Percentiles rank a stretch among this genome's conserved stretches.
Conservation (phyloP, 2,113 vertebrate species). For the Alaudala cheleensis region DNA sequence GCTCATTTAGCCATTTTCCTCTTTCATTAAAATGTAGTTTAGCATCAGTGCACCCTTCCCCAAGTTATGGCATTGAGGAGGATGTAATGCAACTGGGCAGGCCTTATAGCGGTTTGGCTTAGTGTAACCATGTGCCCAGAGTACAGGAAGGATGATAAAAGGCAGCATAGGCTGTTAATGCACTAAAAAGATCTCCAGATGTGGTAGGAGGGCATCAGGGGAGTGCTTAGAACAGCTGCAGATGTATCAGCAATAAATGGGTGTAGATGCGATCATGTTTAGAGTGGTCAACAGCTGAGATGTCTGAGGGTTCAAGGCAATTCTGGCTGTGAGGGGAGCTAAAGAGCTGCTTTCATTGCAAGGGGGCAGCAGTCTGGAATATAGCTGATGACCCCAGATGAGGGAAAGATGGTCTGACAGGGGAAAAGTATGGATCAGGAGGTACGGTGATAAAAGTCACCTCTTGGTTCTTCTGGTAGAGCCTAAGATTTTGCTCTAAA, state of each 20-base stretch:
- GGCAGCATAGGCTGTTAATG: not conserved
- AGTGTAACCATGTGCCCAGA: fast-evolving
- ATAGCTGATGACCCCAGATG: not conserved
- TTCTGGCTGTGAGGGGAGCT: not conserved
- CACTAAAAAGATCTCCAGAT: not conserved
- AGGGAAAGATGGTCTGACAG: not conserved
- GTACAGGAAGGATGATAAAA: not conserved
- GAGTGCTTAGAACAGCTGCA: not conserved
- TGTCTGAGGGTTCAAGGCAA: not conserved
- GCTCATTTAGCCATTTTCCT: slow-evolving; percentile 1
- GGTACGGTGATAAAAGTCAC: not conserved
- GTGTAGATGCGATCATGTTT: not conserved
- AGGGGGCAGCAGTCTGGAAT: not conserved
- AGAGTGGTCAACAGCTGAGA: not conserved
- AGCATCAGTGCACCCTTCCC: not conserved
- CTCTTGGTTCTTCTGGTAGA: not conserved
- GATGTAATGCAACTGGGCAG: not conserved
- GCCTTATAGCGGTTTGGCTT: not conserved
- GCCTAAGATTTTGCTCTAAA: not conserved
- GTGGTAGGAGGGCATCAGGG: not conserved
- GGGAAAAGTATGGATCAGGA: not conserved
- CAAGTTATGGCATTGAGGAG: not conserved
- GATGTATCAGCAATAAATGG: not conserved
- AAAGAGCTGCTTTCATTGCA: not conserved
- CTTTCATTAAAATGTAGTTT: not conserved